These are phyloP conservation scores for Pyrocoelia pectoralis DNA, from an alignment of 2,888 invertebrate species.

Conservation along the genomic window DNA sequence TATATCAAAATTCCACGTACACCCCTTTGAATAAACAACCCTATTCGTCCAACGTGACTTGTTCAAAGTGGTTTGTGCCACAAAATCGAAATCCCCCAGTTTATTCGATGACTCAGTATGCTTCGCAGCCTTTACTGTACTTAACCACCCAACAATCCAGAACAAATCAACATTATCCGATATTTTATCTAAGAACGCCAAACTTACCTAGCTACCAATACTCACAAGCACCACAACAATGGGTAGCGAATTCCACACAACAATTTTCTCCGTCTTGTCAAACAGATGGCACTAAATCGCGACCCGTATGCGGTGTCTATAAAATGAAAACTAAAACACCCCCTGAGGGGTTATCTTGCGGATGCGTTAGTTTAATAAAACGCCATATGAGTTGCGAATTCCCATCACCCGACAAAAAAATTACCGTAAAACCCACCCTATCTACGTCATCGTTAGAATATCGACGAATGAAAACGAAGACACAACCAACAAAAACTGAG, in stretches of 20 bases:
- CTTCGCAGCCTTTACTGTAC: slow-evolving; percentile 20
- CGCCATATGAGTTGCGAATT: background rate
- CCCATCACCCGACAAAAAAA: slow-evolving; percentile 5
- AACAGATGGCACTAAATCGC: too few species aligned
- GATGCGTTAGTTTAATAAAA: background rate
- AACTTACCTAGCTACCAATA: slow-evolving; percentile 14
- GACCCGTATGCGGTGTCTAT: too few species aligned
- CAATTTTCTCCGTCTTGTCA: background rate
- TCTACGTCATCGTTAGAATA: slow-evolving; percentile 22
- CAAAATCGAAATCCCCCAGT: slow-evolving; percentile 14
- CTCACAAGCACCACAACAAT: slow-evolving; percentile 4
- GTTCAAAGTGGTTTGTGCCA: slow-evolving; percentile 20
- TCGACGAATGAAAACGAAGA: too few species aligned
- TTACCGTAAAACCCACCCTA: slow-evolving; percentile 4
- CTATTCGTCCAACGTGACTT: slow-evolving; percentile 8
- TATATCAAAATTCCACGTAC: too few species aligned
- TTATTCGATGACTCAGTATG: too few species aligned
- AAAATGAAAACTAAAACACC: slow-evolving; percentile 27
- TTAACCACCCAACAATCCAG: slow-evolving; percentile 11
- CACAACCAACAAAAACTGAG: too few species aligned
- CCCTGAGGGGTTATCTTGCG: background rate
- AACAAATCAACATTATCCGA: slow-evolving; percentile 21
- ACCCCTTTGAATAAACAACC: slow-evolving; percentile 15
- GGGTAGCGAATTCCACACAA: slow-evolving; percentile 1
- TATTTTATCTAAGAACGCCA: slow-evolving; percentile 11